Base-by-base conservation (phyloP, 2,113 vertebrate genomes). In the Neolamprologus sp. region DNA sequence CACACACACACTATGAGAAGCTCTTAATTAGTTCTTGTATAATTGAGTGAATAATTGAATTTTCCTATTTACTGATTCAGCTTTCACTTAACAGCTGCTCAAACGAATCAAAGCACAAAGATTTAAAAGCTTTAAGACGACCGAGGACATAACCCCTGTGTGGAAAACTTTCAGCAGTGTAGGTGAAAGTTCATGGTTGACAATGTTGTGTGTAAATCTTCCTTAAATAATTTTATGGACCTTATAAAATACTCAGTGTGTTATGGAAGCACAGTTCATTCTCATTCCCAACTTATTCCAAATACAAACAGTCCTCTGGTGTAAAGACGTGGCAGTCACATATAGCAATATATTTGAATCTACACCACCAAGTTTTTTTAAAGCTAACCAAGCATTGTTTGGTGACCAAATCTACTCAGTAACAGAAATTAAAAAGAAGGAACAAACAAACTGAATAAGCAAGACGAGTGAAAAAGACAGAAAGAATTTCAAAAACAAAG, bases 41-140 rank as follows among this genome's bases (percentile, higher is more conserved):
- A 81, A 90, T 49, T 51, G 65, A 21, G 71, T 80, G 57, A 88
- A 33, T 87, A 85, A 91, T 85, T 71, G 19, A 83, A 89, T 89
- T 91, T 82, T 65, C 11, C 78, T 16, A 4, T 65, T 85, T 83
- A 75, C 19, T 23, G 49, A 60, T 31, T 75, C 33, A 7, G 79
- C 82, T 89, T 92, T 93, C 87, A 87, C 91, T 92, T 37, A 31
- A 86, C 80, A 80, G 65, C 87, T 92, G 88, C 83, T 68, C 23
- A 26, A 55, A 86, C 2, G 6, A 73, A 42, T n/a, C 42, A 49
- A 4, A 78, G 42, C 42, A 31, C 9, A 55, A 26, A 16, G 14
- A 12, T 19, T 28, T 40, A 55, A 37, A 55, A 33, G 37, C 40
- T 63, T 78, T 55, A n/a, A 78, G 31, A 28, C 26, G 5, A 73